phyloP scores from a whole-genome alignment of 2,797 vertebrate species.

The Semaprochilodus insignis region DNA sequence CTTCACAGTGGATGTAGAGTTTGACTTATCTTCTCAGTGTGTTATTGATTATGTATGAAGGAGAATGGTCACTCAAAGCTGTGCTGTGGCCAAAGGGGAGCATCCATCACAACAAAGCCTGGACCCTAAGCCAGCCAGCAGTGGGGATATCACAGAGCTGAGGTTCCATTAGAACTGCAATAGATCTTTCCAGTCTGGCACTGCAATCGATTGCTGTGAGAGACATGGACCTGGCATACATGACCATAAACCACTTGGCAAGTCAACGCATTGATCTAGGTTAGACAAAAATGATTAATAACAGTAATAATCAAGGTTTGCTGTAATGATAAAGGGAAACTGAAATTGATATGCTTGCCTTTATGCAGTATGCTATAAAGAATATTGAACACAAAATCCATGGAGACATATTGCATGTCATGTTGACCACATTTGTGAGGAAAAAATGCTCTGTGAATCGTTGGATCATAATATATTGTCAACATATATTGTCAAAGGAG shows the following conservation, averaged over 20 bases:
- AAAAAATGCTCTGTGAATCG: slow-evolving; percentile 10
- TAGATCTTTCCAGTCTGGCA: slow-evolving; percentile 64
- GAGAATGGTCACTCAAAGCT: slow-evolving; percentile 11
- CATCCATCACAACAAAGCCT: slow-evolving; percentile 66
- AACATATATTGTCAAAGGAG: no score
- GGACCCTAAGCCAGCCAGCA: slow-evolving; percentile 36
- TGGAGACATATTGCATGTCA: slow-evolving; percentile 14
- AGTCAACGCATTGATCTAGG: slow-evolving; percentile 52
- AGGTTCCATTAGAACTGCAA: slow-evolving; percentile 68
- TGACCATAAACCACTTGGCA: slow-evolving; percentile 43
- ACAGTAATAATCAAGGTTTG: slow-evolving; percentile 17
- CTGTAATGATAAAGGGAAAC: slow-evolving; percentile 25
- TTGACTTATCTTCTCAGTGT: background rate
- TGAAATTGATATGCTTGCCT: slow-evolving; percentile 23
- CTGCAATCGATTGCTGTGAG: slow-evolving; percentile 62
- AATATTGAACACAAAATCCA: slow-evolving; percentile 3
- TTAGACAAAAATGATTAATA: slow-evolving; percentile 35
- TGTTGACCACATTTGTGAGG: slow-evolving; percentile 53
- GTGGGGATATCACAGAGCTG: slow-evolving; percentile 53
- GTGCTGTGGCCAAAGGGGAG: slow-evolving; percentile 34
- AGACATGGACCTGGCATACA: slow-evolving; percentile 43
- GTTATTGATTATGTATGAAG: slow-evolving; percentile 8
- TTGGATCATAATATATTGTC: background rate
- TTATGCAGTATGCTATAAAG: slow-evolving; percentile 12
- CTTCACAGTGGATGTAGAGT: background rate